Conservation (phyloP, 23 tunicate species). For the Halocynthia roretzi region DNA sequence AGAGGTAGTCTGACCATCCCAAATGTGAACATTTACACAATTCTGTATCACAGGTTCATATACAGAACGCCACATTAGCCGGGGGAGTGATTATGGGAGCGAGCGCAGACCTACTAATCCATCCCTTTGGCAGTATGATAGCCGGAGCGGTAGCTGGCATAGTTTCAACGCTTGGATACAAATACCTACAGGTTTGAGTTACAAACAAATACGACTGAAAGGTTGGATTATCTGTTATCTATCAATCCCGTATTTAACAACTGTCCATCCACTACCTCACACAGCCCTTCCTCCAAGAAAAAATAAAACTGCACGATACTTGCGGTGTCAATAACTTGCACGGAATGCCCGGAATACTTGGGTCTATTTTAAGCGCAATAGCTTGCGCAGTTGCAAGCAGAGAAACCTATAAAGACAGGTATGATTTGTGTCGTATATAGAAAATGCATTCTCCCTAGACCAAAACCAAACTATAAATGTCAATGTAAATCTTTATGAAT, state of each 20-base stretch:
- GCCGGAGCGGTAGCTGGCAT: conserved; percentile 71
- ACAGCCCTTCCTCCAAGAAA: conserved; percentile 55
- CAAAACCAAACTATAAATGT: not conserved
- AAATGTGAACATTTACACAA: not conserved
- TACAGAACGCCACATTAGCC: conserved; percentile 97
- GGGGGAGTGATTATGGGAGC: conserved; percentile 98
- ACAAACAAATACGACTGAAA: not conserved
- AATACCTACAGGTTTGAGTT: conserved; percentile 62
- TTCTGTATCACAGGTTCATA: conserved; percentile 55
- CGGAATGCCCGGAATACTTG: conserved; percentile 91
- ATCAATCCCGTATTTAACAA: not conserved
- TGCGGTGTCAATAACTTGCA: conserved; percentile 92
- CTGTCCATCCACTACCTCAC: not conserved
- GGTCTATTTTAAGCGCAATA: conserved; percentile 67
- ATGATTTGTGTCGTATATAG: not conserved
- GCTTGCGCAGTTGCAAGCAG: conserved; percentile 40
- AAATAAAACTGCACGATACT: conserved; percentile 77
- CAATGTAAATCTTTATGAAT: not conserved
- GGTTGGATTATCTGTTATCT: not conserved
- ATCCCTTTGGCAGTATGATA: conserved; percentile 83
- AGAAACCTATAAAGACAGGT: conserved; percentile 62
- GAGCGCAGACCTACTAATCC: conserved; percentile 70
- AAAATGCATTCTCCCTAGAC: no score
- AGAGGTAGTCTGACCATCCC: not conserved
- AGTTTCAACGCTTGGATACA: conserved; percentile 75